A percentile compares a stretch with the other conserved stretches of the same genome.
These are phyloP conservation scores for Microcebus lehilahytsara DNA, from an alignment of 2,113 vertebrate species.

Conservation along the genomic window DNA sequence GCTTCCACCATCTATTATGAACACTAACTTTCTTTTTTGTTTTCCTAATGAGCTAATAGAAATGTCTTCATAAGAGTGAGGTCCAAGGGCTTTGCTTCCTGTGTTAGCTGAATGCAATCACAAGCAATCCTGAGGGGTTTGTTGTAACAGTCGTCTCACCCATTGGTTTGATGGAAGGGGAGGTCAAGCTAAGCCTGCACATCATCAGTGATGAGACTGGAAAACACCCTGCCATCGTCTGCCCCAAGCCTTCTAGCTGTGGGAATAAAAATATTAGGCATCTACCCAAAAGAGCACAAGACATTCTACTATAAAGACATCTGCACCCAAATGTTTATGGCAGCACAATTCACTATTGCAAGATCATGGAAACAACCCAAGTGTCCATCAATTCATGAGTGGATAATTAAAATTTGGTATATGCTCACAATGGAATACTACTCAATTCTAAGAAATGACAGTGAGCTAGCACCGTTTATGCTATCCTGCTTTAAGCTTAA, in stretches of 20 bases:
- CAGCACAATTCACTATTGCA: too few relatives aligned
- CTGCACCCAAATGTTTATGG: too few relatives aligned
- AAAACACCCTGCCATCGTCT: background rate
- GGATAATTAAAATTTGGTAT: too few relatives aligned
- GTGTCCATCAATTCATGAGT: too few relatives aligned
- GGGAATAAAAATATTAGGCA: background rate
- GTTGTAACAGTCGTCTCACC: background rate
- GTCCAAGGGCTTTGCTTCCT: background rate
- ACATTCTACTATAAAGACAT: too few relatives aligned
- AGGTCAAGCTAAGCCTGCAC: background rate
- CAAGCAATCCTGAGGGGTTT: background rate
- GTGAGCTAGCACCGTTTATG: too few relatives aligned
- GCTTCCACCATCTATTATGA: background rate
- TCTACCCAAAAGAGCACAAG: too few relatives aligned
- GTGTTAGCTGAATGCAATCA: background rate
- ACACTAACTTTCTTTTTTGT: background rate
- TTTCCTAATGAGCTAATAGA: conserved; percentile 12
- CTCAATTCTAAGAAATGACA: too few relatives aligned
- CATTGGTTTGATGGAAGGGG: background rate
- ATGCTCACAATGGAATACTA: too few relatives aligned
- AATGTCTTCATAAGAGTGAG: background rate
- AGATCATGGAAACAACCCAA: too few relatives aligned
- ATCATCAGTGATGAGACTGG: background rate
- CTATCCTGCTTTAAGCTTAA: too few relatives aligned
- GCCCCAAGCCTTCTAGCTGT: background rate